Conservation (phyloP, 1,140 invertebrate genomes). For the Hydropsyche tenuis region DNA sequence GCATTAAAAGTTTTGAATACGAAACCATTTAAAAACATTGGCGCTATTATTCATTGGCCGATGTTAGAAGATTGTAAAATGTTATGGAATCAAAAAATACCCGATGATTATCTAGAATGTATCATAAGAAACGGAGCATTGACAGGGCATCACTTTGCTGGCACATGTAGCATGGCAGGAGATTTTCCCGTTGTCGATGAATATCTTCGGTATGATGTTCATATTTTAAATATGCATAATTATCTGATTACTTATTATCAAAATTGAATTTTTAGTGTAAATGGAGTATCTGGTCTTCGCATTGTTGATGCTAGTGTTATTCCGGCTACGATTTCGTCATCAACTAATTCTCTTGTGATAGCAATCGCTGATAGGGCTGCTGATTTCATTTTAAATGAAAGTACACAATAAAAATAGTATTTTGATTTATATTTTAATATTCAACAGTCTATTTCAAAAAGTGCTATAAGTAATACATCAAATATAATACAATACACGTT, state of each 20-base stretch:
- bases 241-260: constrained; percentile 40
- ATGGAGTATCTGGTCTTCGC: constrained; percentile 66
- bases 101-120: constrained; percentile 71
- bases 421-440: too few species aligned
- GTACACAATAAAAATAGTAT: too few species aligned
- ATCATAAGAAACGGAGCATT: constrained; percentile 68
- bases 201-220: constrained; percentile 60
- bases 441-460: too few species aligned
- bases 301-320: constrained; percentile 76
- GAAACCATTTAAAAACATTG: constrained; percentile 65
- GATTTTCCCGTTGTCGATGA: constrained; percentile 64
- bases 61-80: constrained; percentile 65
- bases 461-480: too few species aligned
- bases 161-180: constrained; percentile 70
- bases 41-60: constrained; percentile 70
- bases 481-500: too few species aligned
- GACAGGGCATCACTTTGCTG: constrained; percentile 72
- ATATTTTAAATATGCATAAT: constrained; percentile 27
- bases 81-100: constrained; percentile 58
- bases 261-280: constrained; percentile 63
- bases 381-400: constrained; percentile 61
- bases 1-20: constrained; percentile 65
- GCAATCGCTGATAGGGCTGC: constrained; percentile 71
- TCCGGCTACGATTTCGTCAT: constrained; percentile 71
- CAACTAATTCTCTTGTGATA: constrained; percentile 72